phyloP scores from a whole-genome alignment of 2,888 invertebrate species.

The Suillia variegata region DNA sequence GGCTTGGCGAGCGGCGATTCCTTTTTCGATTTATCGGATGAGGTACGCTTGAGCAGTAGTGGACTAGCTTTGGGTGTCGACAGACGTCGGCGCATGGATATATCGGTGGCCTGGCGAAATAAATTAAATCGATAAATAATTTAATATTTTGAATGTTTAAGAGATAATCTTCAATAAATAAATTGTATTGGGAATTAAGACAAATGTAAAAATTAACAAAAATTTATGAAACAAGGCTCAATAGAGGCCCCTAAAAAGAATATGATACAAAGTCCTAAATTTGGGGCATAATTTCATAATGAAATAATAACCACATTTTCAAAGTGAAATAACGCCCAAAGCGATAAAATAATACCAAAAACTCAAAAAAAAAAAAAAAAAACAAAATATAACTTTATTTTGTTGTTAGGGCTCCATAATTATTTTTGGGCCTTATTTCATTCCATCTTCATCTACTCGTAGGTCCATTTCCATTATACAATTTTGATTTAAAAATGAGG shows the following conservation, averaged over 20 bases:
- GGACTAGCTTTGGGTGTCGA: constrained; percentile 77
- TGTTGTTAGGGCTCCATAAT: no score
- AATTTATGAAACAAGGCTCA: not conserved
- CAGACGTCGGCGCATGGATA: constrained; percentile 74
- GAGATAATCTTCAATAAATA: not conserved
- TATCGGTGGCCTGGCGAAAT: constrained; percentile 62
- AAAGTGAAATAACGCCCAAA: no score
- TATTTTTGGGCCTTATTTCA: no score
- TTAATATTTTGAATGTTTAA: not conserved
- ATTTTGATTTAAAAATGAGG: no score
- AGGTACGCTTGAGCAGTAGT: constrained; percentile 67
- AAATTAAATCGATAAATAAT: not conserved
- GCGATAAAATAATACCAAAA: no score
- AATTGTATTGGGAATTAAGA: not conserved
- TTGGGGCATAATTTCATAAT: no score
- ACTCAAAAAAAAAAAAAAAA: not conserved
- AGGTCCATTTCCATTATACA: no score
- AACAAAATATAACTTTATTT: not conserved
- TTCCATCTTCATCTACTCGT: no score
- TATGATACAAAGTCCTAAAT: no score
- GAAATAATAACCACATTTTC: no score
- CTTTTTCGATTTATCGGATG: constrained; percentile 59
- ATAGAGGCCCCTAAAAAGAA: no score
- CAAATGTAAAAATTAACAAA: not conserved
- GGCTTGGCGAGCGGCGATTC: constrained; percentile 62